Evolutionary conservation across 2,797 vertebrate species (phyloP), one percentile per base, ranked within the genome.

Genomic region (Cynopterus sphinx): DNA sequence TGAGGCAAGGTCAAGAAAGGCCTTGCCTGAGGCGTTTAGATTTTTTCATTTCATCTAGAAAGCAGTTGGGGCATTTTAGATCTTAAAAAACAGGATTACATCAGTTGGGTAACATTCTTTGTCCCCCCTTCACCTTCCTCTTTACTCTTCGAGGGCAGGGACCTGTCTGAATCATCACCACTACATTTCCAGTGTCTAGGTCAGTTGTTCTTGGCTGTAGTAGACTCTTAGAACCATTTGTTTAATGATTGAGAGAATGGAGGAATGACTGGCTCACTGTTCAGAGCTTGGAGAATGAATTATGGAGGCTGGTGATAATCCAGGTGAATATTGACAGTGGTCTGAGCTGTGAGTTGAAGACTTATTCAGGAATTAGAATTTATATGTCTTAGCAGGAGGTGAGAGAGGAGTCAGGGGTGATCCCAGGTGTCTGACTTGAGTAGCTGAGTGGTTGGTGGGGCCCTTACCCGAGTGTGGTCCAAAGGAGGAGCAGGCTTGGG

Each of bases 41-140:
- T 43, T 63, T 90, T 65, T 81, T 28, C 36, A 57, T 90, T 84
- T 91, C 75, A 91, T 51, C 70, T 87, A 59, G 67, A 89, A 95
- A 90, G 65, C 16, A 19, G 31, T 24, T 57, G 55, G 10, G 13
- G 61, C 22, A 41, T 46, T 75, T 84, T 71, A 49, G 63, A 7
- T 86, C 78, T 89, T 92, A 65, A 82, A 39, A 71, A 77, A 59
- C 0, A 7, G 49, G 28, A 78, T 78, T 65, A 51, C 13, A 26
- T 65, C 68, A 78, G 51, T 61, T 17, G 46, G 5, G 33, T 53
- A 21, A 41, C 22, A 33, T 89, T 63, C 74, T 84, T 2, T 85
- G 46, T 22, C 16, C 36, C 21, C 15, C 49, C 33, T 39, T 16
- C n/a, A 5, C n/a, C 12, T 36, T 0, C 15, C 43, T 31, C 33